Conservation (phyloP, 2,888 invertebrate species). For the Lycia hirtaria region DNA sequence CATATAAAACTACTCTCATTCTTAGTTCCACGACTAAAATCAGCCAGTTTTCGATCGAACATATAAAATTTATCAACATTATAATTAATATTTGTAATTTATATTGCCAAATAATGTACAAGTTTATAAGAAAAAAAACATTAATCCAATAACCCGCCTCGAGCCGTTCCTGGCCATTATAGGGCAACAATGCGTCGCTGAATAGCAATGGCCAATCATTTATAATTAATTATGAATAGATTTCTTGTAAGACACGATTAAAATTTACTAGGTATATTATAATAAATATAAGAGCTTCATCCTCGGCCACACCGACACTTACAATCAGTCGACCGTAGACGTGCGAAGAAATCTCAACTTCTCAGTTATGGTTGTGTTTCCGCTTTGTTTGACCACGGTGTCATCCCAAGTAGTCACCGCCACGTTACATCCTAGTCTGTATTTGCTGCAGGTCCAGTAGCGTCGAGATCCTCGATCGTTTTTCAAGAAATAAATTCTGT, state of each 20-base stretch:
- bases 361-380: slow-evolving; percentile 36
- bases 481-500: slow-evolving; percentile 46
- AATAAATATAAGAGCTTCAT: too few relatives aligned
- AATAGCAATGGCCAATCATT: too few relatives aligned
- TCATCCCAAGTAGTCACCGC: slow-evolving; percentile 42
- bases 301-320: too few relatives aligned
- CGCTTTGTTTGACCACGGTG: slow-evolving; percentile 40
- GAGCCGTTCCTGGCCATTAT: too few relatives aligned
- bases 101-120: too few relatives aligned
- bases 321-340: too few relatives aligned
- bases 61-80: background rate
- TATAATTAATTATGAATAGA: background rate
- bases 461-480: slow-evolving; percentile 37
- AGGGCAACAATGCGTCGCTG: too few relatives aligned
- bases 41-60: background rate
- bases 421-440: slow-evolving; percentile 47
- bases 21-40: background rate
- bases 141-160: too few relatives aligned
- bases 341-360: background rate
- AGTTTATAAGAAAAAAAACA: too few relatives aligned
- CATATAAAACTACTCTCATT: background rate
- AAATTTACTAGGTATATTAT: background rate
- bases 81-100: slow-evolving; percentile 1
- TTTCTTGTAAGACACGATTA: background rate
- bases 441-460: slow-evolving; percentile 49